Conservation (phyloP, 2,113 vertebrate genomes). For the Cichladusa arquata region DNA sequence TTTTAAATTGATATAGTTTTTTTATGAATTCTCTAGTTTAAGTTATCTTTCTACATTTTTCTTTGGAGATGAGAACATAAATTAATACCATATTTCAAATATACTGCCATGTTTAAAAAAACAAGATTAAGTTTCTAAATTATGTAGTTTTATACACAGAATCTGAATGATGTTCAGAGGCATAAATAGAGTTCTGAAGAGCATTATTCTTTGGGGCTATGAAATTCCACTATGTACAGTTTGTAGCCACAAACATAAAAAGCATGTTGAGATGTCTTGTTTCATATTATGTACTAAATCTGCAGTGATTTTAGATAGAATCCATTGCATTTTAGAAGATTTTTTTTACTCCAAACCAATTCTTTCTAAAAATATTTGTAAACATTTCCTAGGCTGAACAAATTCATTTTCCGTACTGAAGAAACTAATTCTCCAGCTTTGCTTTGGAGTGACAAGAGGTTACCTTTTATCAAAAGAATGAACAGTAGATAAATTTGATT, state of each 20-base stretch:
- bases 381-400: conserved; percentile 30
- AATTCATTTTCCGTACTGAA: conserved; percentile 35
- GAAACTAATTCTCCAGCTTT: conserved; percentile 9
- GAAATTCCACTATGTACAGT: conserved; percentile 52
- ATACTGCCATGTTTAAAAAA: conserved; percentile 73
- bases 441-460: not conserved
- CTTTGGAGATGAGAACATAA: conserved; percentile 73
- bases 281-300: conserved; percentile 9
- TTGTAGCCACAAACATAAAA: conserved; percentile 20
- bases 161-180: conserved; percentile 68
- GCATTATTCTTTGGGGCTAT: conserved; percentile 48
- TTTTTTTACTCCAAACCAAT: conserved; percentile 31
- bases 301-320: conserved; percentile 20
- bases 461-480: not conserved
- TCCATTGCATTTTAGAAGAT: conserved; percentile 42
- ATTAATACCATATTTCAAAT: conserved; percentile 74
- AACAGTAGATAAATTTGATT: not conserved
- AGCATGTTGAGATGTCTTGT: conserved; percentile 38
- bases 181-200: conserved; percentile 69
- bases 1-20: conserved; percentile 76
- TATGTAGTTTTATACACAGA: conserved; percentile 71
- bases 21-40: conserved; percentile 75
- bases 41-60: conserved; percentile 79
- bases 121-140: conserved; percentile 72
- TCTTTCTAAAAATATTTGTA: conserved; percentile 62